Evolutionary conservation across 1,140 invertebrate genomes (phyloP), one percentile per base, ranked within the genome.

Genomic region (Trachymyrmex cornetzi): DNA sequence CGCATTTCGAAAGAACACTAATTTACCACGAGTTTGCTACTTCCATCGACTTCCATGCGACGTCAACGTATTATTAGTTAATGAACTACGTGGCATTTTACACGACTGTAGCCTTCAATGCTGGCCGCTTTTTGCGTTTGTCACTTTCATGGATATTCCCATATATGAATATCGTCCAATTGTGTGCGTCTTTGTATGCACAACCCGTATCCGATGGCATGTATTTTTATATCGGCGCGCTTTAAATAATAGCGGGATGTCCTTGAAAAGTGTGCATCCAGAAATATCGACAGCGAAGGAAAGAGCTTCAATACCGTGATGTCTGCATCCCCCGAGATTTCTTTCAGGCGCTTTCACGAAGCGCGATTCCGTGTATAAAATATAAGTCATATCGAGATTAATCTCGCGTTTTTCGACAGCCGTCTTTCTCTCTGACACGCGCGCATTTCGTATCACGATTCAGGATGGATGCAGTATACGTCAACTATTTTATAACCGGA

Each of bases 231-330:
- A 84, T 61, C 27, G 44, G 80, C 69, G 69, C 55, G 80, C 80
- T 84, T 84, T 84, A 84, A 84, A 84, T 84, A 84, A 84, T 84
- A 71, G 69, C 59, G 57, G n/a, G 0, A 30, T 27, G 80, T 74
- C 80, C 80, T 84, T 84, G 80, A 84, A 67, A 84, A 84, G 80
- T 74, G 55, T 67, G 69, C 80, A 4, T 48, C 38, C 80, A 84
- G 80, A 84, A 84, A 84, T 84, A 84, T 84, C 69, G 80, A 84
- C 80, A 84, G 55, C 55, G 44, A 53, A 53, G 38, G 69, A 84
- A 59, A 84, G 30, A 84, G 80, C 69, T 75, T 75, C 57, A 30
- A 12, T 12, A 11, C 14, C n/a, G 59, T 3, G 30, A 44, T 48
- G 55, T 84, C 55, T 50, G 38, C 38, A 24, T 57, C 55, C 12